Base-by-base conservation (phyloP, 2,888 invertebrate genomes). In the Drosophila rubida region DNA sequence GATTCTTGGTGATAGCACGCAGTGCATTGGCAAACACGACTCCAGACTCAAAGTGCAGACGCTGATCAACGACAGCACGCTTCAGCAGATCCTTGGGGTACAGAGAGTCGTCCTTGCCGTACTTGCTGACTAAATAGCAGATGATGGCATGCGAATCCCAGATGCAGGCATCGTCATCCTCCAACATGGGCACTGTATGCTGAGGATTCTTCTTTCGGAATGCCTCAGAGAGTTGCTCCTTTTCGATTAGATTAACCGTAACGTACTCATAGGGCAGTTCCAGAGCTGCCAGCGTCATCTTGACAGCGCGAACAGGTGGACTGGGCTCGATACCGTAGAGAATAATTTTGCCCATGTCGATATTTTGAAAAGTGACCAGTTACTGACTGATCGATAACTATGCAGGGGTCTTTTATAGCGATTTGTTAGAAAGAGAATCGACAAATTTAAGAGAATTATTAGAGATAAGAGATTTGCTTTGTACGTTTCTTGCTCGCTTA, bases 281-380 rank as follows among this genome's bases (percentile, higher is more conserved):
- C 8, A 95, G 73, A 13, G 94, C 94, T 63, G 94, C 94, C 9
- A 95, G 94, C 0, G 93, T 92, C 48, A 95, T 90, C 32, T 93
- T 91, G 6, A 94, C 94, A 0, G 93, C 90, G 8, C 95, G 92
- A 90, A 94, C 94, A 8, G 95, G 95, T 0, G 94, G 92, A 73
- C 95, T 95, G 16, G 62, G 50, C 27, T 75, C 65, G 11, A 68
- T 9, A 25, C 89, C 89, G 48, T 89, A 83, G 1, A 88, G 70
- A 46, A 69, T 67, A n/a, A 64, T 22, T 55, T 83, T 77, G 16
- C 46, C 66, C 88, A 88, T 86, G 14, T 46, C 46, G 32, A 11
- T 27, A 6, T 0, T 37, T 14, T 37, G 14, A 14, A 7, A 2
- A 8, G 13, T 2, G 7, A 37, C 7, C 13, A 7, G 6, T 2